Evolutionary conservation across 2,797 vertebrate species (phyloP).

Genomic region (Anguilla anguilla): DNA sequence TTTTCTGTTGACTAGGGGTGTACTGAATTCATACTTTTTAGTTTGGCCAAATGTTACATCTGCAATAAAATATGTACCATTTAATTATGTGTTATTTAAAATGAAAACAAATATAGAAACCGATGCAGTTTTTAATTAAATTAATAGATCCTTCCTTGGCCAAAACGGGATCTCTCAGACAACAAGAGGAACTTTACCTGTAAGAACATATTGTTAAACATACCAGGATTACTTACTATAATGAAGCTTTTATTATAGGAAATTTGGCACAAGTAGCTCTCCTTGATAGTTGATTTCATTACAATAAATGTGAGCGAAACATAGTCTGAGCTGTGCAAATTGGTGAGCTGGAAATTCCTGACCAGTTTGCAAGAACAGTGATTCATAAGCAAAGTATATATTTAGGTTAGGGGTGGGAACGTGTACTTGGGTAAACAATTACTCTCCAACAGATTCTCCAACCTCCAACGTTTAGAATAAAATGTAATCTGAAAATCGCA

Average conservation of each 20-base stretch:
- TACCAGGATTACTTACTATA: neutral
- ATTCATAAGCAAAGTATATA: neutral
- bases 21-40: neutral
- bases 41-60: neutral
- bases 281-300: neutral
- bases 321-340: neutral
- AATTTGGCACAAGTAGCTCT: neutral
- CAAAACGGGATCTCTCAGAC: neutral
- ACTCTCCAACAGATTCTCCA: neutral
- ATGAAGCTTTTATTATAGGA: neutral
- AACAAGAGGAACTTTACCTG: neutral
- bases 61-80: neutral
- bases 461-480: neutral
- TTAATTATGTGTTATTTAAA: neutral
- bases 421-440: neutral
- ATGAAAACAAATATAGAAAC: neutral
- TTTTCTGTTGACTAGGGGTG: neutral
- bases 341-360: neutral
- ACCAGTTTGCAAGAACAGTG: neutral
- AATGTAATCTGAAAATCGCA: neutral
- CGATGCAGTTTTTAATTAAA: neutral
- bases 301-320: neutral
- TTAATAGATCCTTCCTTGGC: neutral
- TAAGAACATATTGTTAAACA: neutral
- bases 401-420: neutral